Percentiles rank a stretch among this genome's conserved stretches.
These are phyloP conservation scores for Sebastes schlegelii DNA, from an alignment of 2,113 vertebrate species.

Conservation along the genomic window DNA sequence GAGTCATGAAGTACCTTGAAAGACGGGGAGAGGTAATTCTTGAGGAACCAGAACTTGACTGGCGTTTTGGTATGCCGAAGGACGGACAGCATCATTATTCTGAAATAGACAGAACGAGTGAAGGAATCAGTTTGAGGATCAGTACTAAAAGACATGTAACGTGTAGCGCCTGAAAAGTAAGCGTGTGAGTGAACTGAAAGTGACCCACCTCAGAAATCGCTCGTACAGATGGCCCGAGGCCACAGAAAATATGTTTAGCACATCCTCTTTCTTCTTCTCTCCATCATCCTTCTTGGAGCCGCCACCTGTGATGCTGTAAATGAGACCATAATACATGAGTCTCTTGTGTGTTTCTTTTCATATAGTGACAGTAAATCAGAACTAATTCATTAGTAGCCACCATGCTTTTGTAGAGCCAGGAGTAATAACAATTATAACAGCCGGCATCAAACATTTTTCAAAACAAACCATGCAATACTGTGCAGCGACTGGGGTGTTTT, in stretches of 20 bases:
- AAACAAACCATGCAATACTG: slow-evolving; percentile 51
- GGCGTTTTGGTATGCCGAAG: slow-evolving; percentile 93
- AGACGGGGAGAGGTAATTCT: slow-evolving; percentile 97
- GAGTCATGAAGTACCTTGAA: slow-evolving; percentile 89
- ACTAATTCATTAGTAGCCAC: slow-evolving; percentile 1
- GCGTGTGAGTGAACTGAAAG: neutral
- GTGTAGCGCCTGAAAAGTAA: neutral
- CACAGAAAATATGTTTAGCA: slow-evolving; percentile 96
- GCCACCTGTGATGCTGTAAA: slow-evolving; percentile 88
- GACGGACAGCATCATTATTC: slow-evolving; percentile 99
- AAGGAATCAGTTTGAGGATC: slow-evolving; percentile 5
- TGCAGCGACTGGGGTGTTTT: slow-evolving; percentile 9
- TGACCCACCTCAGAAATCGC: slow-evolving; percentile 93
- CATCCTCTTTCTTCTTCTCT: slow-evolving; percentile 85
- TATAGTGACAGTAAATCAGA: slow-evolving; percentile 40
- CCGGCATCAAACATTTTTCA: slow-evolving; percentile 16
- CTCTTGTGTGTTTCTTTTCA: slow-evolving; percentile 19
- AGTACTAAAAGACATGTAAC: slow-evolving; percentile 19
- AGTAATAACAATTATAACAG: slow-evolving; percentile 16
- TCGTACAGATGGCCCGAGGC: slow-evolving; percentile 98
- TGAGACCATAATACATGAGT: slow-evolving; percentile 36
- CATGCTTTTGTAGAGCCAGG: slow-evolving; percentile 41
- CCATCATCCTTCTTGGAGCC: slow-evolving; percentile 78
- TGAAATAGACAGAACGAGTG: slow-evolving; percentile 72
- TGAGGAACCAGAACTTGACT: slow-evolving; percentile 99